Evolutionary conservation across 2,113 vertebrate species (phyloP), one percentile per base, ranked within the genome.

Genomic region (Oryzias celebensis): DNA sequence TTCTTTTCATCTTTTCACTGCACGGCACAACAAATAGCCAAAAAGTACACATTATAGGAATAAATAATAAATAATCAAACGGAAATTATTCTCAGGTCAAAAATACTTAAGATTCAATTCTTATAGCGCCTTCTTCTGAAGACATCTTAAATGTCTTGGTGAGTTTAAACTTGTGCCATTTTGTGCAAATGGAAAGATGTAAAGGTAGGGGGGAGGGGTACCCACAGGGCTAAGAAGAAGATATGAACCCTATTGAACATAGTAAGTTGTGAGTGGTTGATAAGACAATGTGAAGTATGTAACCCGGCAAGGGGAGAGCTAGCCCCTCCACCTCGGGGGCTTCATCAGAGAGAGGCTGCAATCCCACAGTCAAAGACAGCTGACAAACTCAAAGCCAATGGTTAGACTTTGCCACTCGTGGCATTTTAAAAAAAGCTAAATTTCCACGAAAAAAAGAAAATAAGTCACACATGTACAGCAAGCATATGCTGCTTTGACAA

Each of bases 191-290:
- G 88, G 90, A 91, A 91, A 91, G 91, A 91, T 92, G 91, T 81
- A 92, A 91, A 92, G 90, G 82, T 80, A 89, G 69, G 73, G 77
- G 84, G 75, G 87, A 85, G 87, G 87, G 91, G 87, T 88, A 87
- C 77, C 85, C 80, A 90, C 80, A 86, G 82, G 89, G 86, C 76
- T 85, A 87, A 89, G 86, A 89, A 86, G 85, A 85, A 93, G 91
- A 88, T 93, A 93, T 93, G 92, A 93, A 93, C 92, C 92, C 92
- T 92, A 93, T 93, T 93, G 92, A 93, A 93, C 87, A 91, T 87
- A 85, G 88, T 79, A 83, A 83, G 82, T 89, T 85, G 82, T 77
- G 82, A 61, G 62, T 83, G 75, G 81, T 69, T 79, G 79, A 88
- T 87, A 75, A 86, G 80, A 87, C 83, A 78, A 66, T 87, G 82